These are phyloP conservation scores for Hyppa rectilinea DNA, from an alignment of 2,888 invertebrate species.

Conservation along the genomic window DNA sequence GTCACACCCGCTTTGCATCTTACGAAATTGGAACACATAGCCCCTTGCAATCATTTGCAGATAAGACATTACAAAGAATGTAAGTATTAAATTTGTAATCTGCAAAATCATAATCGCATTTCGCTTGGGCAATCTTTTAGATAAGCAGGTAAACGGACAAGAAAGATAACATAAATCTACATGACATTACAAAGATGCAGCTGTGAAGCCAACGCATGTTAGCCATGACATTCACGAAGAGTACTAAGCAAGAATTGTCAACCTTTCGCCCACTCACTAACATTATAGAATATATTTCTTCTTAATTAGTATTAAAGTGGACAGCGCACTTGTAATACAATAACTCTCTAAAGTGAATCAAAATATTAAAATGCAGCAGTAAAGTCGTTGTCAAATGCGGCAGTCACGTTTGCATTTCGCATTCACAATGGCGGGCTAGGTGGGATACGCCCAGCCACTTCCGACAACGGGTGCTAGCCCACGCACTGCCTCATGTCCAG, in stretches of 20 bases:
- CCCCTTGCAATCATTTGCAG: constrained; percentile 20
- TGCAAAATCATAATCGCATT: constrained; percentile 33
- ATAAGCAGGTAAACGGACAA: constrained; percentile 33
- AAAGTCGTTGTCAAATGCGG: constrained; percentile 71
- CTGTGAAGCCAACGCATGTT: constrained; percentile 15
- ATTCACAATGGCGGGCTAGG: constrained; percentile 74
- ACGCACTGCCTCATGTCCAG: constrained; percentile 62
- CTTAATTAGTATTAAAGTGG: constrained; percentile 19
- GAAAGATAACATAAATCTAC: constrained; percentile 23
- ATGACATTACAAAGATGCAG: constrained; percentile 33
- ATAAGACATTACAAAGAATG: constrained; percentile 28
- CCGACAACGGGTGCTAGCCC: constrained; percentile 73
- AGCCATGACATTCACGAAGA: constrained; percentile 16
- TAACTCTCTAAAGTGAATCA: constrained; percentile 43
- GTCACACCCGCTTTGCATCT: constrained; percentile 17
- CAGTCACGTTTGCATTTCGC: constrained; percentile 80
- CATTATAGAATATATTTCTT: constrained; percentile 25
- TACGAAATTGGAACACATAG: constrained; percentile 17
- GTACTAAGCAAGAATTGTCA: constrained; percentile 19
- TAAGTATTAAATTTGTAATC: constrained; percentile 32
- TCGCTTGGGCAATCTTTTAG: constrained; percentile 31
- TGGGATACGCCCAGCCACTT: constrained; percentile 76
- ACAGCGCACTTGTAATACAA: constrained; percentile 29
- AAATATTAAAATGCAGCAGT: constrained; percentile 70
- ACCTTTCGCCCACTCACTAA: constrained; percentile 20